Evolutionary conservation across 1,140 invertebrate genomes (phyloP).

Genomic region (Bombus haemorrhoidalis): DNA sequence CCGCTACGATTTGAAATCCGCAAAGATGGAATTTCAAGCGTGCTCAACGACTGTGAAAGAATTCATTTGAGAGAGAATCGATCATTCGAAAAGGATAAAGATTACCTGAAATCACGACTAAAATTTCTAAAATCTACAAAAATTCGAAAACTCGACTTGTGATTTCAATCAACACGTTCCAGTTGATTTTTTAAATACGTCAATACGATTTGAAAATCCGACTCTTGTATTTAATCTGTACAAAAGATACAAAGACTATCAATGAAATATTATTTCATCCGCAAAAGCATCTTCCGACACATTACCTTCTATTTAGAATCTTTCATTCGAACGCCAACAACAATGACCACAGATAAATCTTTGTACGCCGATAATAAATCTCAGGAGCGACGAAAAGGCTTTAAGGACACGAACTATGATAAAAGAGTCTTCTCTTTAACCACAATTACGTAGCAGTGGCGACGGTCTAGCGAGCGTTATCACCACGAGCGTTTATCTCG

Average conservation of each 20-base stretch:
- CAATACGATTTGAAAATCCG: background rate
- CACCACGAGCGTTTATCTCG: conserved; percentile 4
- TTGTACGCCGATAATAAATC: background rate
- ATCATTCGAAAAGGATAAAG: background rate
- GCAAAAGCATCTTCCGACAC: background rate
- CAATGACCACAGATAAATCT: background rate
- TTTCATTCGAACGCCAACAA: background rate
- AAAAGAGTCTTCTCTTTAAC: background rate
- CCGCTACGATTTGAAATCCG: background rate
- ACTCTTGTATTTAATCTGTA: too few relatives aligned
- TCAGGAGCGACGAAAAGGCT: too few relatives aligned
- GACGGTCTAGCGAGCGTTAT: too few relatives aligned
- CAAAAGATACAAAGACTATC: background rate
- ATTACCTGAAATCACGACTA: too few relatives aligned
- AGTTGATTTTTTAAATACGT: fast-evolving
- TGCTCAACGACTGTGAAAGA: background rate
- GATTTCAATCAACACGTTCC: background rate
- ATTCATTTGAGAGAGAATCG: background rate
- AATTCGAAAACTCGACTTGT: background rate
- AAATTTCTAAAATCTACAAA: background rate
- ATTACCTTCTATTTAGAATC: background rate
- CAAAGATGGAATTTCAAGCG: background rate
- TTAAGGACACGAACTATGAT: background rate
- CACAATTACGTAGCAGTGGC: too few relatives aligned
- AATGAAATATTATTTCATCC: background rate